A percentile compares a stretch with the other conserved stretches of the same genome.
These are phyloP conservation scores for Oxystoma pomonae DNA, from an alignment of 2,888 invertebrate species.

Conservation along the genomic window DNA sequence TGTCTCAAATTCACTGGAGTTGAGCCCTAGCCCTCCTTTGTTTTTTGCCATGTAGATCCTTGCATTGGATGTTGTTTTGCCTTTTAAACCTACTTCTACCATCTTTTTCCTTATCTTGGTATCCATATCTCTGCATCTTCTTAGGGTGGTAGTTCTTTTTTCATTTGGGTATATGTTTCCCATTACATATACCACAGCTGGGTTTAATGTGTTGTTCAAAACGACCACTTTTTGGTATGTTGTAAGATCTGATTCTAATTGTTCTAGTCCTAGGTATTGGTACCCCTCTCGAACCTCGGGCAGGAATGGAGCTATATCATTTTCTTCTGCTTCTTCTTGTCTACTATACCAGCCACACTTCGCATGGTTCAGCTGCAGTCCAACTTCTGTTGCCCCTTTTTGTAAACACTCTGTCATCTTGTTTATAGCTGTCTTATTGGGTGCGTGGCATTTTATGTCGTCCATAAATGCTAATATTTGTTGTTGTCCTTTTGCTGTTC, in stretches of 20 bases:
- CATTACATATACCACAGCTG: not conserved
- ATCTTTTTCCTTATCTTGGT: too few relatives aligned
- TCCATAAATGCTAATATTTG: slow-evolving; percentile 23
- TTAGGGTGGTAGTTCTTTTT: too few relatives aligned
- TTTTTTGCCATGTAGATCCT: too few relatives aligned
- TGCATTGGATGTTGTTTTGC: too few relatives aligned
- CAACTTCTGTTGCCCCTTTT: not conserved
- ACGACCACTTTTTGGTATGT: not conserved
- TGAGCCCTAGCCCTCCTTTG: too few relatives aligned
- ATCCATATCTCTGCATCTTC: too few relatives aligned
- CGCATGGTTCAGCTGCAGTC: too few relatives aligned
- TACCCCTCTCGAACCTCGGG: too few relatives aligned
- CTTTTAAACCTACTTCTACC: too few relatives aligned
- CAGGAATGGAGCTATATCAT: not conserved
- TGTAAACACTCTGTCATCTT: not conserved
- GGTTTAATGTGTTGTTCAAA: not conserved
- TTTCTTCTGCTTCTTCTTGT: not conserved
- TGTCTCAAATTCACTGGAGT: too few relatives aligned
- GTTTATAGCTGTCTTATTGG: not conserved
- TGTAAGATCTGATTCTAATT: not conserved
- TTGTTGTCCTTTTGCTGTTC: slow-evolving; percentile 6
- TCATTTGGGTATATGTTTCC: not conserved
- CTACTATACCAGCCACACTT: not conserved
- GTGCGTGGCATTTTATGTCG: slow-evolving; percentile 12
- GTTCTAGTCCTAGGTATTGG: too few relatives aligned